These are phyloP conservation scores for Euplagia quadripunctaria DNA, from an alignment of 2,888 invertebrate species.

Conservation along the genomic window DNA sequence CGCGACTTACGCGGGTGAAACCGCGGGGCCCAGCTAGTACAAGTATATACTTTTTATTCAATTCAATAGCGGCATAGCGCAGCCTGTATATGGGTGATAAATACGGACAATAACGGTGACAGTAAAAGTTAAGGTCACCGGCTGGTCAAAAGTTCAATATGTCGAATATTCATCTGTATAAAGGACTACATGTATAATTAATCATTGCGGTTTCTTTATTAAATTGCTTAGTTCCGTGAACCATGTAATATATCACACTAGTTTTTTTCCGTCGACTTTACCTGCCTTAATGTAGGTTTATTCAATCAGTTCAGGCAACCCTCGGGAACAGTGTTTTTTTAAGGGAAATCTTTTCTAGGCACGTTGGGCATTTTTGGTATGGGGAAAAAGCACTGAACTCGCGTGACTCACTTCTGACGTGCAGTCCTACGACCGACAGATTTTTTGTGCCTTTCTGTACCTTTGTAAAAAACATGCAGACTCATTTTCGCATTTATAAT, in stretches of 20 bases:
- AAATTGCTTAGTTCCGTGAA: constrained; percentile 47
- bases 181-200: constrained; percentile 51
- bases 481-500: too few species aligned
- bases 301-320: too few species aligned
- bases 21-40: background rate
- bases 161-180: constrained; percentile 57
- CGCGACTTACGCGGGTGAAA: too few species aligned
- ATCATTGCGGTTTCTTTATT: constrained; percentile 51
- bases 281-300: too few species aligned
- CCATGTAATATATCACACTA: constrained; percentile 31
- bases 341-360: too few species aligned
- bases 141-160: constrained; percentile 60
- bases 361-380: too few species aligned
- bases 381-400: too few species aligned
- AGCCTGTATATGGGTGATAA: constrained; percentile 23
- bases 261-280: background rate
- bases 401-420: too few species aligned
- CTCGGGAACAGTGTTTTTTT: too few species aligned
- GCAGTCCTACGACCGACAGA: too few species aligned
- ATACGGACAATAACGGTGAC: constrained; percentile 52
- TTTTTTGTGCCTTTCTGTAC: too few species aligned
- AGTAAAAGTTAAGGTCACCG: constrained; percentile 56
- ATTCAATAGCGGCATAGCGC: constrained; percentile 36
- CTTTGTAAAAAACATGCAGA: too few species aligned
- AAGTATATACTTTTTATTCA: constrained; percentile 39